phyloP scores from a whole-genome alignment of 2,888 invertebrate species.

The Gryllus longicercus region DNA sequence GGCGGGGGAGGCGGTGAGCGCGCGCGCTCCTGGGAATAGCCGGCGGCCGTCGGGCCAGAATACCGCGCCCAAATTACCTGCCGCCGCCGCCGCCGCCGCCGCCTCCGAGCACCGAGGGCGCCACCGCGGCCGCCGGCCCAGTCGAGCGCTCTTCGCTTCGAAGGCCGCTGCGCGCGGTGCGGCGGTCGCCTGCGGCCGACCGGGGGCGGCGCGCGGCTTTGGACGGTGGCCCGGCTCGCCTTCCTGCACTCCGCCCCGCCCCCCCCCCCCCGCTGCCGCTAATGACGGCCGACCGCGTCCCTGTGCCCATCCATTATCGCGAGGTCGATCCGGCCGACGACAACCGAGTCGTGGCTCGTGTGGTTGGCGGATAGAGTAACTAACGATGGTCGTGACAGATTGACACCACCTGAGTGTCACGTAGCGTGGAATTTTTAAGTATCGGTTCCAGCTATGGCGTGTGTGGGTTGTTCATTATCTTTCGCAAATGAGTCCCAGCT shows the following conservation, averaged over 20 bases:
- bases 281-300: background rate
- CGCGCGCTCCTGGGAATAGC: background rate
- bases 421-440: no score
- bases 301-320: background rate
- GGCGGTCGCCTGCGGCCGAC: background rate
- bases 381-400: no score
- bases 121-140: background rate
- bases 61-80: conserved; percentile 17
- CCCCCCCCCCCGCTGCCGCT: background rate
- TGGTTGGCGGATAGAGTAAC: background rate
- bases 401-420: no score
- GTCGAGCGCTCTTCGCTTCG: background rate
- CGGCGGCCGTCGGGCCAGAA: background rate
- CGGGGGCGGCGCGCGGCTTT: background rate
- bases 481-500: no score
- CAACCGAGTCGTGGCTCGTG: background rate
- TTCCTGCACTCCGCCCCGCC: background rate
- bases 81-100: background rate
- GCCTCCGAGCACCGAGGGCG: no score
- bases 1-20: background rate
- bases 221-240: background rate
- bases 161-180: background rate
- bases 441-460: no score
- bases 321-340: background rate
- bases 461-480: no score